These are phyloP conservation scores for Andrena bucephala DNA, from an alignment of 2,888 invertebrate species.

Conservation along the genomic window DNA sequence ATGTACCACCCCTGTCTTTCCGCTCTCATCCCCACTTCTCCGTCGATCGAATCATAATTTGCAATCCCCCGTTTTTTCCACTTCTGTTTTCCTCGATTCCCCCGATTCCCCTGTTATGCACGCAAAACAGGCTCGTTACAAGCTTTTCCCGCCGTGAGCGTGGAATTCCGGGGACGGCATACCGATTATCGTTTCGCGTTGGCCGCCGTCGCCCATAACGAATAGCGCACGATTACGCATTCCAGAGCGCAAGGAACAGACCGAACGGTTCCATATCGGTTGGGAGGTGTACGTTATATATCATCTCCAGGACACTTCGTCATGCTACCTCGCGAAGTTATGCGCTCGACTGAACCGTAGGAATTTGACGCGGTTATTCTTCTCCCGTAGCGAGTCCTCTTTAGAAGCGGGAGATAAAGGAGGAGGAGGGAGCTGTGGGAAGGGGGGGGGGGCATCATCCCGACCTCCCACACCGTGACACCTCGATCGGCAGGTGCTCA, in stretches of 20 bases:
- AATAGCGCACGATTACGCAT: conserved; percentile 62
- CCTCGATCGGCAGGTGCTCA: conserved; percentile 66
- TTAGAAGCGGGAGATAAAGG: conserved; percentile 25
- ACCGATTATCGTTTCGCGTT: conserved; percentile 52
- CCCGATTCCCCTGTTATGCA: conserved; percentile 2
- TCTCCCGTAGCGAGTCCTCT: conserved; percentile 54
- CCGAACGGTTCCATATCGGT: conserved; percentile 46
- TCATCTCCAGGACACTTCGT: conserved; percentile 42
- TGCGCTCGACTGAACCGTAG: conserved; percentile 63
- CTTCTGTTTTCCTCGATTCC: background rate
- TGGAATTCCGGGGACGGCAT: conserved; percentile 23
- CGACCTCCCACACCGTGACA: conserved; percentile 65
- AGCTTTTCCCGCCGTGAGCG: conserved; percentile 22
- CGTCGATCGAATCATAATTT: no score
- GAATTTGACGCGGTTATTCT: conserved; percentile 70
- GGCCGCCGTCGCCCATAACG: conserved; percentile 49
- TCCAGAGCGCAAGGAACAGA: conserved; percentile 39
- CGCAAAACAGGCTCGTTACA: conserved; percentile 26
- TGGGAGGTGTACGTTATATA: conserved; percentile 37
- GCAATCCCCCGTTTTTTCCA: no score
- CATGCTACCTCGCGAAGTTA: conserved; percentile 34
- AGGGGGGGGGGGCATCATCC: background rate
- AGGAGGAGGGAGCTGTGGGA: background rate
- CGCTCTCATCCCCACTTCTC: no score
- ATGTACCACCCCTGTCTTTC: no score